Evolutionary conservation across 1,140 invertebrate species (phyloP), one percentile per base, ranked within the genome.

Genomic region (Eulimnadia texana): DNA sequence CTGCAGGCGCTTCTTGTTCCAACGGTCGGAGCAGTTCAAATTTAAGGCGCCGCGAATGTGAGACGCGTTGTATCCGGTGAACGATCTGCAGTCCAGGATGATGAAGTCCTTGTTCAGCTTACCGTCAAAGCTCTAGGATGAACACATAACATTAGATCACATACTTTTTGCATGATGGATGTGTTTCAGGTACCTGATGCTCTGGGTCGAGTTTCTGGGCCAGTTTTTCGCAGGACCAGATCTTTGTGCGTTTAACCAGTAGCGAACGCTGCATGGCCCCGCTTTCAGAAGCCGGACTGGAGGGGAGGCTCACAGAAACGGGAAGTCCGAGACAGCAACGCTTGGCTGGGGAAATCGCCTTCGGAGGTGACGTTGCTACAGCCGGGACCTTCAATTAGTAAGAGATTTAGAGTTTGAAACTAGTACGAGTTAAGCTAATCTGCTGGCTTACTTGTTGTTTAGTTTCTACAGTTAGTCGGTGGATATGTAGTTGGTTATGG

Each of bases 31-130:
- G 68, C 84, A 86, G 70, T 84, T 85, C 19, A 88, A 77, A 71
- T 88, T 87, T 60, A 87, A 80, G 19, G 85, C 82, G 16, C 84
- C 84, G 22, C 75, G 72, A 42, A 88, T 80, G 70, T 89, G 86
- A 65, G 78, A 79, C 28, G 80, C 75, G 68, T 86, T 85, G 72
- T 82, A 89, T 19, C 79, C 77, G 23, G 86, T 78, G 66, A 87
- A 86, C 0, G 85, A 78, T 28, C 86, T 76, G 69, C 84, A 84
- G 68, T 89, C 86, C 22, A 88, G 67, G 0, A 86, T 64, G 2
- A 86, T 72, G 51, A 80, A 75, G 24, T 42, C 33, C 16, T 42
- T 42, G 66, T 16, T 42, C n/a, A 24, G 71, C 3, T 67, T 68
- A 13, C 74, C 71, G n/a, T n/a, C n/a, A n/a, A n/a, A n/a, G n/a